Base-by-base conservation (phyloP, 2,797 vertebrate genomes). In the Aulostomus chinensis region DNA sequence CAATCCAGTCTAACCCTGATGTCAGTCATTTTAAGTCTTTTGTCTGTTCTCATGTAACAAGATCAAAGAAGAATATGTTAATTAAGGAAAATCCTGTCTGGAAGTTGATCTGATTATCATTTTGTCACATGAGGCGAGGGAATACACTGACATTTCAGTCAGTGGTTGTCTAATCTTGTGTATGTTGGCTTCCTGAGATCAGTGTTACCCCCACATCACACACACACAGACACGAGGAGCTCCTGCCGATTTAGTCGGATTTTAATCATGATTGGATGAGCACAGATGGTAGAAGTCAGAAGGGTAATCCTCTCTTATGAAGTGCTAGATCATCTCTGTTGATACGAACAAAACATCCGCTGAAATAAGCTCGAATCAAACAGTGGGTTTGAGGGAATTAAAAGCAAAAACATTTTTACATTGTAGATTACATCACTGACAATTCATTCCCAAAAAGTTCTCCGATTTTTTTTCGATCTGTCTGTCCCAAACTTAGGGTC, bases 241-340 rank as follows among this genome's bases (percentile, higher is more conserved):
- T 21, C 1, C 43, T 9, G 41, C 34, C 56, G 55, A 61, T 64
- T 58, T 33, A 33, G 29, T 7, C n/a, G 1, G 35, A 40, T 68
- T 16, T 36, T 22, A 54, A 60, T 42, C 29, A 2, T 11, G 46
- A 43, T 30, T 17, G 42, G 48, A 69, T 12, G 17, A 49, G 51
- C 15, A 5, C 29, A 39, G 56, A 37, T 65, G 39, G 67, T 61
- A 52, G 53, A 66, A 64, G 60, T 53, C 41, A 46, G 43, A 48
- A 5, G 26, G 48, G 36, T 15, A 60, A 53, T 37, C 39, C 41
- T 29, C 37, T 53, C 8, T 46, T 37, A 38, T 65, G 35, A 29
- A 28, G 26, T 2, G 22, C 35, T 29, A 56, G 26, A 58, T 62
- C 25, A 18, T 34, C 40, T 14, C 2, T 10, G 12, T 45, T 63